Base-by-base conservation (phyloP, 2,888 invertebrate species). In the Cheilosia vernalis region DNA sequence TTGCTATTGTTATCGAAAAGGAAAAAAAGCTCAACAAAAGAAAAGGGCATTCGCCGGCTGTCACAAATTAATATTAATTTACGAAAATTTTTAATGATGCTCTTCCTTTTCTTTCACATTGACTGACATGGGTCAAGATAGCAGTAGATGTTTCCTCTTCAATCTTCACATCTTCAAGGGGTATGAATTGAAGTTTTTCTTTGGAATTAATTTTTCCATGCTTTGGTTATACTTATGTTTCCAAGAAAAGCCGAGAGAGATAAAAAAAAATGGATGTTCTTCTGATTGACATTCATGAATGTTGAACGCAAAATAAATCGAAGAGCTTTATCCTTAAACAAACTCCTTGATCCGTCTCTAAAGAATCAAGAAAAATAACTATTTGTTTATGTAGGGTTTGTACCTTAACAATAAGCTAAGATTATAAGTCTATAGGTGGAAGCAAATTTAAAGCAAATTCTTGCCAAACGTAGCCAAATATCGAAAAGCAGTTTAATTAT, bases 31-130 rank as follows among this genome's bases (percentile, higher is more conserved):
- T 37, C 13, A 37, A 37, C 27, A 73, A 51, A 30, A 33, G 44
- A 27, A 55, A 44, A 42, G 21, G 30, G 42, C 64, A 64, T 37
- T 74, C 37, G 21, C 30, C 19, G 27, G 56, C 58, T 74, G 64
- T 64, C 64, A 56, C 66, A 74, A 74, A 74, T 74, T 58, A 66
- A 66, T 74, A 74, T 66, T 66, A 74, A 74, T 74, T 64, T 66
- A 74, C 74, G 64, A 64, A 55, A 33, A 64, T 55, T 73, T 73
- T 64, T 73, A 73, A 73, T 17, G 73, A 73, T 63, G 55, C 27
- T 73, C 51, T 24, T 30, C 33, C 30, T 74, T 44, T 30, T 13
- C n/a, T 33, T 9, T 27, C 15, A 55, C 37, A 24, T 44, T 0
- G 4, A 13, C 55, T 49, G 74, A 74, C 64, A 74, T 56, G 74